Evolutionary conservation across 2,797 vertebrate genomes (phyloP).

Genomic region (Micropoecilia bifurca): DNA sequence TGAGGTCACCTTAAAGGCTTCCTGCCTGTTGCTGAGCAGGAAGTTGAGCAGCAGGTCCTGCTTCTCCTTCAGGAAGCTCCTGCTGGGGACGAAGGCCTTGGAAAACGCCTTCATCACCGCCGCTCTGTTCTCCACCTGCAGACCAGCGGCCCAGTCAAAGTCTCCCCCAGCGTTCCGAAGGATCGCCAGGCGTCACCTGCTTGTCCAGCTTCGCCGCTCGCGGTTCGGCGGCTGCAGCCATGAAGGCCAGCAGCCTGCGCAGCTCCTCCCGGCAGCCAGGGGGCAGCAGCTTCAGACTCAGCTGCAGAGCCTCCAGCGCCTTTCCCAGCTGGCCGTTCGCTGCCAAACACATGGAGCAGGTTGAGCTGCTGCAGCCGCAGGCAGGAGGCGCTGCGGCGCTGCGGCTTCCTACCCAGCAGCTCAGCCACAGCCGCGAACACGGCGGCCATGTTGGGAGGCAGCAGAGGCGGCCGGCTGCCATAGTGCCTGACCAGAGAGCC

Average conservation of each 20-base stretch:
- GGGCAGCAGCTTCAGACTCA: conserved; percentile 91
- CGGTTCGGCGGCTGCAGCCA: conserved; percentile 87
- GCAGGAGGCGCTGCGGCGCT: too few relatives aligned
- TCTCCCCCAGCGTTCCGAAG: too few relatives aligned
- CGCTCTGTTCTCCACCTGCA: conserved; percentile 90
- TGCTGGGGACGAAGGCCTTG: conserved; percentile 88
- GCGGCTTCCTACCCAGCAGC: conserved; percentile 85
- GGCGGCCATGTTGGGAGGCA: conserved; percentile 83
- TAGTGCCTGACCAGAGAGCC: conserved; percentile 88
- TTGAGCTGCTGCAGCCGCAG: too few relatives aligned
- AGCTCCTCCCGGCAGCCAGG: conserved; percentile 87
- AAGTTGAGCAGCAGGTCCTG: conserved; percentile 92
- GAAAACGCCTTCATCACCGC: conserved; percentile 90
- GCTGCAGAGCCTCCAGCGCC: conserved; percentile 91
- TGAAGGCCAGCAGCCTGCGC: conserved; percentile 88
- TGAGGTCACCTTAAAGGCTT: conserved; percentile 86
- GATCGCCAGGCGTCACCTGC: conserved; percentile 77
- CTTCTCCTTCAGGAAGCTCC: conserved; percentile 87
- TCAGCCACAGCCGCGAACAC: conserved; percentile 88
- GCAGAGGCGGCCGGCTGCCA: conserved; percentile 81
- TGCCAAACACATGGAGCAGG: conserved; percentile 22
- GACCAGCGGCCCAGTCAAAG: not conserved
- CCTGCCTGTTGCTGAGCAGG: conserved; percentile 91
- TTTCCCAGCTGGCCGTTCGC: conserved; percentile 84
- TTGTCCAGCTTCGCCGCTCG: conserved; percentile 85